A percentile compares a stretch with the other conserved stretches of the same genome.
These are phyloP conservation scores for Channallabes apus DNA, from an alignment of 2,797 vertebrate species.

Conservation along the genomic window DNA sequence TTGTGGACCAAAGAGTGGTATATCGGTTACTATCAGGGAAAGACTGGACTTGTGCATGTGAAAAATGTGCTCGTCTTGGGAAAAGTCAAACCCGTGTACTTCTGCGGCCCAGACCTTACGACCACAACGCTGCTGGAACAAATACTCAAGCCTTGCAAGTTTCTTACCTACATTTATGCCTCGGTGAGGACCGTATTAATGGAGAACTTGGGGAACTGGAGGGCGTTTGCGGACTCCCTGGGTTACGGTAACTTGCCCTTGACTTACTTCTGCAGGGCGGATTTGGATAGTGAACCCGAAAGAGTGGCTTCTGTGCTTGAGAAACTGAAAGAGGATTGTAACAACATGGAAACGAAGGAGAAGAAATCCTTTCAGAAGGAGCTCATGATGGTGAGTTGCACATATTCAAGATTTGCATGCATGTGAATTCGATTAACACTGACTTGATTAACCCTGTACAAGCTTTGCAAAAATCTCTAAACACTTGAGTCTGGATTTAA, in stretches of 20 bases:
- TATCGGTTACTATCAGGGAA: constrained; percentile 94
- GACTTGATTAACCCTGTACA: constrained; percentile 24
- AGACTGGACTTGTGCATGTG: constrained; percentile 88
- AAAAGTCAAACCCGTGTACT: constrained; percentile 84
- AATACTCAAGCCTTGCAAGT: constrained; percentile 93
- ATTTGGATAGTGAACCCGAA: constrained; percentile 90
- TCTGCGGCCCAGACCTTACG: constrained; percentile 87
- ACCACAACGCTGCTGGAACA: constrained; percentile 88
- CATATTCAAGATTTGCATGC: not conserved
- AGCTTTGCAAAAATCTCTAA: constrained; percentile 1
- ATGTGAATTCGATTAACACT: constrained; percentile 28
- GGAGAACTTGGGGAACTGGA: constrained; percentile 95
- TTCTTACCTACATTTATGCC: constrained; percentile 96
- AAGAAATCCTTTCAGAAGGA: constrained; percentile 97
- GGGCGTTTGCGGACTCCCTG: constrained; percentile 87
- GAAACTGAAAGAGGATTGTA: constrained; percentile 96
- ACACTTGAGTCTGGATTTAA: constrained; percentile 32
- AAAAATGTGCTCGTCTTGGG: constrained; percentile 92
- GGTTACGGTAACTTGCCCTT: constrained; percentile 87
- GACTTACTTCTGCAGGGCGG: constrained; percentile 87
- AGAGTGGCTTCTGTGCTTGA: constrained; percentile 92
- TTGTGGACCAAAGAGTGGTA: constrained; percentile 98
- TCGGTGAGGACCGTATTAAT: constrained; percentile 92
- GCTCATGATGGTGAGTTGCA: constrained; percentile 86
- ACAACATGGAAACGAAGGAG: constrained; percentile 84